Evolutionary conservation across 2,888 invertebrate genomes (phyloP), one percentile per base, ranked within the genome.

Genomic region (Parochlus steinenii): DNA sequence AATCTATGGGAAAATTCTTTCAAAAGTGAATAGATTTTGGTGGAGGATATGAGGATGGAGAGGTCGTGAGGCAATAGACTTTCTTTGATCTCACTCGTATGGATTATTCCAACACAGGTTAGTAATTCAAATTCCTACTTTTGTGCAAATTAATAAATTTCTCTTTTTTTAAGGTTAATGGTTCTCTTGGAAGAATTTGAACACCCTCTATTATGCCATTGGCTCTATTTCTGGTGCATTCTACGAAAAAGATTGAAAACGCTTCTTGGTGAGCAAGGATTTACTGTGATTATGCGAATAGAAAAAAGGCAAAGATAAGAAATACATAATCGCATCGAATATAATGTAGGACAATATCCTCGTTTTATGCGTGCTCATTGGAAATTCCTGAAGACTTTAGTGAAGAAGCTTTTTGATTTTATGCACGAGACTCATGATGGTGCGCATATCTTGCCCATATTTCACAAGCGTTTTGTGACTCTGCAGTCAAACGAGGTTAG

Each of bases 361-460:
- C 65, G 97, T 40, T 98, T 98, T 63, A 66, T 98, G 41, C 69
- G 93, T 47, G 95, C 93, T 10, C 98, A 99, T 61, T 99, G 98
- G 98, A 90, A 93, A 56, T 99, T 99, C 62, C 69, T 99, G 43
- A 99, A 98, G 68, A 99, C 98, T 34, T 98, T 99, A 51, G 95
- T 98, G 40, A 98, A 97, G 65, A 98, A 98, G 65, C 69, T 99
- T 38, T 99, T 99, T 64, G 98, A 99, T 64, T 98, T 99, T 59
- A 98, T 99, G 98, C 98, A n/a, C n/a, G n/a, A n/a, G n/a, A n/a
- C n/a, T n/a, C n/a, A n/a, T n/a, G n/a, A n/a, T n/a, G n/a, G n/a
- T n/a, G n/a, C n/a, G n/a, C n/a, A n/a, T n/a, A n/a, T n/a, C n/a
- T n/a, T n/a, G n/a, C n/a, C n/a, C n/a, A n/a, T n/a, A n/a, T n/a